Conservation (phyloP, 2,113 vertebrate genomes). For the Forbesichthys papilliferus region DNA sequence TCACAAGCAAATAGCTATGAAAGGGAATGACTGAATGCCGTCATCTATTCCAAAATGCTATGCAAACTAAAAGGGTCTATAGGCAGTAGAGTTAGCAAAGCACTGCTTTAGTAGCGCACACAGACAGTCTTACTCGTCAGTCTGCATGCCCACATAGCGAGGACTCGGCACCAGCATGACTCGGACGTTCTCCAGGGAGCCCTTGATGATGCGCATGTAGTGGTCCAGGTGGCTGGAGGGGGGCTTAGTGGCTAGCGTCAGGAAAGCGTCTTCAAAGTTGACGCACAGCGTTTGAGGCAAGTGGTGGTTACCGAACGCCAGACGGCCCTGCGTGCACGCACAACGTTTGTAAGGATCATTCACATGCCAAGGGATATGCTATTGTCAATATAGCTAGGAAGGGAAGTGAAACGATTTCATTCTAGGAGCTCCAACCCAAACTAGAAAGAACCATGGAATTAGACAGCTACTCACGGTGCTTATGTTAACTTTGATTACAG, state of each 20-base stretch:
- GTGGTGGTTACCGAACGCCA: slow-evolving; percentile 97
- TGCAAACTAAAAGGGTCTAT: too few species aligned
- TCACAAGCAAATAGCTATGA: not conserved
- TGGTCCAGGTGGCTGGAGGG: slow-evolving; percentile 97
- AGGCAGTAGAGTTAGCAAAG: too few species aligned
- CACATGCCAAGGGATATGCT: not conserved
- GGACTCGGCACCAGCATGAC: slow-evolving; percentile 98
- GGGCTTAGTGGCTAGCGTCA: slow-evolving; percentile 97
- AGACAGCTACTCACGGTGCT: slow-evolving; percentile 86
- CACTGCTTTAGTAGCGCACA: too few species aligned
- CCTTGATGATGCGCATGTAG: slow-evolving; percentile 98
- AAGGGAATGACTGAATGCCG: too few species aligned
- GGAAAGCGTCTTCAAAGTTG: slow-evolving; percentile 95
- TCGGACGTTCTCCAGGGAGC: slow-evolving; percentile 94
- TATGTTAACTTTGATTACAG: slow-evolving; percentile 97
- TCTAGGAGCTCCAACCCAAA: too few species aligned
- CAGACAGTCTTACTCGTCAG: slow-evolving; percentile 87
- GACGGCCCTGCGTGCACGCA: slow-evolving; percentile 81
- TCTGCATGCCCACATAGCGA: slow-evolving; percentile 92
- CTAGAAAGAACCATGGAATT: not conserved
- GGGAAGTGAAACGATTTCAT: too few species aligned
- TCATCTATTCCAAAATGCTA: too few species aligned
- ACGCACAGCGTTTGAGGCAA: slow-evolving; percentile 95
- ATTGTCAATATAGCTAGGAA: too few species aligned
- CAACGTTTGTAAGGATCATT: not conserved